phyloP scores from a whole-genome alignment of 2,113 vertebrate genomes.

The Hippocampus comes region DNA sequence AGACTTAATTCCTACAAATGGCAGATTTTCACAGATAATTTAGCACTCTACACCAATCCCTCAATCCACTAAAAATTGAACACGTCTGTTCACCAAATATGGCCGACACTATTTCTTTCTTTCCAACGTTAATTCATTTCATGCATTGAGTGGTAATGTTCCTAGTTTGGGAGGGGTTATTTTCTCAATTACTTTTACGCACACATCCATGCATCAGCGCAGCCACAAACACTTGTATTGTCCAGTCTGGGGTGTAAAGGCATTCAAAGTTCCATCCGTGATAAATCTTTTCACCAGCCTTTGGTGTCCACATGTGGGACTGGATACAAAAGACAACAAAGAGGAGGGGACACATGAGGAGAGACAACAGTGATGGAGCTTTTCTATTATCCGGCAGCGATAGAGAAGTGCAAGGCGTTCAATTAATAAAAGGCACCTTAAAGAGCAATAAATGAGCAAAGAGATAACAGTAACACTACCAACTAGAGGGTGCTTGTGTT shows the following conservation, averaged over 20 bases:
- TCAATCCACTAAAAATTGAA: not conserved
- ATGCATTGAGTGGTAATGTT: constrained; percentile 1
- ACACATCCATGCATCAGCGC: constrained; percentile 19
- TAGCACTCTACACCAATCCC: not conserved
- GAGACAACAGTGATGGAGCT: constrained; percentile 62
- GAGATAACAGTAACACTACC: constrained; percentile 1
- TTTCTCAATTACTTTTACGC: constrained; percentile 18
- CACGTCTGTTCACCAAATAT: not conserved
- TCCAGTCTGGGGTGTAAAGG: constrained; percentile 46
- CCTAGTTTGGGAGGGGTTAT: constrained; percentile 32
- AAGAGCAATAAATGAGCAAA: not conserved
- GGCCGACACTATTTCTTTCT: not conserved
- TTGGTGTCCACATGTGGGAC: constrained; percentile 57
- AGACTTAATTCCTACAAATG: constrained; percentile 5
- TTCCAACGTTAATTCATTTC: not conserved
- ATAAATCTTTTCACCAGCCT: constrained; percentile 61
- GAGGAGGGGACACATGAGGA: constrained; percentile 61
- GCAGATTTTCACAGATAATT: constrained; percentile 4
- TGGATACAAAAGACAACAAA: constrained; percentile 67
- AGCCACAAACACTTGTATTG: constrained; percentile 48
- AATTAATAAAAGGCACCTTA: constrained; percentile 8
- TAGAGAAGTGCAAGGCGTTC: not conserved
- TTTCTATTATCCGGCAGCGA: constrained; percentile 9
- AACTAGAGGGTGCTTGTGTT: not conserved
- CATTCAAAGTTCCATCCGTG: constrained; percentile 66